Percentiles rank a stretch among this genome's conserved stretches.
These are phyloP conservation scores for Nettapus auritus DNA, from an alignment of 2,113 vertebrate species.

Conservation along the genomic window DNA sequence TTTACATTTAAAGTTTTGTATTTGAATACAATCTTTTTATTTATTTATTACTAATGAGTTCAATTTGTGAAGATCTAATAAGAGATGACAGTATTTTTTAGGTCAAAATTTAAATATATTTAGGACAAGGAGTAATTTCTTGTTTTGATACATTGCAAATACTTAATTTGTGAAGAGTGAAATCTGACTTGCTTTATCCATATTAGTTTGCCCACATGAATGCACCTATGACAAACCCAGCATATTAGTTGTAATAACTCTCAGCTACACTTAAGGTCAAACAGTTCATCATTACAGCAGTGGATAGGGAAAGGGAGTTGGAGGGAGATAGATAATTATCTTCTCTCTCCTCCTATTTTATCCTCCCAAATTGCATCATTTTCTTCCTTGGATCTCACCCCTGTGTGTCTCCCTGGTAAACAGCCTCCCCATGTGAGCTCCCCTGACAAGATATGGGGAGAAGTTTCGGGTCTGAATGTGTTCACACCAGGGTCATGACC, in stretches of 20 bases:
- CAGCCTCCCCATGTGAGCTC: not conserved
- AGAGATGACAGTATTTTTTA: accelerated
- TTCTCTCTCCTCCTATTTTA: not conserved
- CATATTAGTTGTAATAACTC: not conserved
- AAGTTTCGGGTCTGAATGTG: not conserved
- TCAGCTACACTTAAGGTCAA: not conserved
- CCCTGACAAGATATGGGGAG: not conserved
- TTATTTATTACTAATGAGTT: not conserved
- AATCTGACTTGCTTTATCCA: not conserved
- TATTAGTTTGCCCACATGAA: not conserved
- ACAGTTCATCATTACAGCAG: not conserved
- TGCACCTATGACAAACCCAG: not conserved
- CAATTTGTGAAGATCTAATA: not conserved
- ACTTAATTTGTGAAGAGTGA: not conserved
- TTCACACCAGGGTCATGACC: not conserved
- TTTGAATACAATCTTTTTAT: not conserved
- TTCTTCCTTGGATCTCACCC: not conserved
- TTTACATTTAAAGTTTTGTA: not conserved
- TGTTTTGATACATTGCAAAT: not conserved
- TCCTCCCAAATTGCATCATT: not conserved
- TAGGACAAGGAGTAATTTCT: not conserved
- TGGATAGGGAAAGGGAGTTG: not conserved
- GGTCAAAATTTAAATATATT: not conserved
- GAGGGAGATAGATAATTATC: not conserved
- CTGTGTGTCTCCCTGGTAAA: not conserved